Base-by-base conservation (phyloP, 2,113 vertebrate genomes). In the Capra hircus region DNA sequence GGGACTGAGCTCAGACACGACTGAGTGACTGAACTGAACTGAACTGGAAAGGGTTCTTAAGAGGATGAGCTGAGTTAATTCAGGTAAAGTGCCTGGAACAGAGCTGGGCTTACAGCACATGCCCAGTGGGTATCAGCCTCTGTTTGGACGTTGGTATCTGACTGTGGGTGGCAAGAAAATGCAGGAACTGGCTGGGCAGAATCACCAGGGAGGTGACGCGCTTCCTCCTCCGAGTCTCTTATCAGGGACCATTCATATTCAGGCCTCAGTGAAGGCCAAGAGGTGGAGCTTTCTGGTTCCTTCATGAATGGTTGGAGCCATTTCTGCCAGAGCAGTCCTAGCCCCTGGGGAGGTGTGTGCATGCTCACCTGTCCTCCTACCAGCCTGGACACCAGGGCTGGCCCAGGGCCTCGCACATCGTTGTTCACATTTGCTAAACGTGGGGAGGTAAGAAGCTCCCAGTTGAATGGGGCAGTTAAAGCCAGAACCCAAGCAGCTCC, bases 281-380 rank as follows among this genome's bases (percentile, higher is more conserved):
- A 84, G 90, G 5, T 9, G 43, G 57, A 2, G n/a, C 19, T 5
- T 89, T 12, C n/a, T 12, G 59, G 40, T 50, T 36, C 21, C 40
- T 21, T 28, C 6, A 6, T 0, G 10, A 45, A 19, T 6, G 88
- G 62, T 27, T 48, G 6, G 27, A 9, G 55, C 21, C 45, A 19
- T 55, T 45, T n/a, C 33, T 13, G 15, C 43, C 0, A 1, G 48
- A 14, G 27, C 40, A 5, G 19, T 4, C 3, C 1, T 4, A 3
- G 2, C 30, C 9, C 25, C 3, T 10, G 7, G 11, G 40, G 36
- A 28, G 3, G 1, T 4, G 30, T 0, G 25, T 2, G 15, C 2
- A 2, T 2, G 28, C 28, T 36, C 14, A 1, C 40, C 23, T 25
- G 30, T 40, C 2, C 4, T 30, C 3, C 14, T 6, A 7, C 15